Conservation (phyloP, 2,797 vertebrate species). For the Rousettus madagascariensis region DNA sequence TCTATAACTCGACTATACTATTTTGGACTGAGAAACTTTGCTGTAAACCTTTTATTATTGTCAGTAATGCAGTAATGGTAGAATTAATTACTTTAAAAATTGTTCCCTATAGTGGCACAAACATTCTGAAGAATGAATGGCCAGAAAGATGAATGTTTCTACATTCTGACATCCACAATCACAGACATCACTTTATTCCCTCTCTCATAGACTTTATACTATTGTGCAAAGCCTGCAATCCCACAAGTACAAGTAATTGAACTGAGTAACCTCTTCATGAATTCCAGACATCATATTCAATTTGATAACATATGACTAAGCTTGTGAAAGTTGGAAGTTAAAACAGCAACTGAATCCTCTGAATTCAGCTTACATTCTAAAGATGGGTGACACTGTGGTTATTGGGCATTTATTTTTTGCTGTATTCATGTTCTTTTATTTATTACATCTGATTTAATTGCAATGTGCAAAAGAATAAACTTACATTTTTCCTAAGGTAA, state of each 20-base stretch:
- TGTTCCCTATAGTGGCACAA: not conserved
- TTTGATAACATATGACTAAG: not conserved
- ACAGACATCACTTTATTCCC: not conserved
- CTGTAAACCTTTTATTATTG: not conserved
- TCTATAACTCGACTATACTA: not conserved
- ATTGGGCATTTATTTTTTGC: not conserved
- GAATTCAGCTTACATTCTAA: not conserved
- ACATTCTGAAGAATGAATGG: not conserved
- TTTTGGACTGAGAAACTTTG: not conserved
- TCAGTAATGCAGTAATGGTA: not conserved
- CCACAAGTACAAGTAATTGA: not conserved
- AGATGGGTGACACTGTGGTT: not conserved
- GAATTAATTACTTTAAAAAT: not conserved
- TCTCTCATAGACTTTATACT: not conserved
- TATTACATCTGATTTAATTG: not conserved
- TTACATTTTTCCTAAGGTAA: not conserved
- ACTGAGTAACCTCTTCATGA: not conserved
- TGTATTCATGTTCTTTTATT: not conserved
- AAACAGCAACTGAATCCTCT: not conserved
- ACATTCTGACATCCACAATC: not conserved
- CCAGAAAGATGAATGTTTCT: not conserved
- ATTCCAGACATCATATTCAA: not conserved
- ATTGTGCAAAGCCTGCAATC: not conserved
- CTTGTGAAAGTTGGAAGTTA: not conserved
- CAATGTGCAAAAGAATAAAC: not conserved